Evolutionary conservation across 1,140 invertebrate species (phyloP), one percentile per base, ranked within the genome.

Genomic region (Drosophila malerkotliana): DNA sequence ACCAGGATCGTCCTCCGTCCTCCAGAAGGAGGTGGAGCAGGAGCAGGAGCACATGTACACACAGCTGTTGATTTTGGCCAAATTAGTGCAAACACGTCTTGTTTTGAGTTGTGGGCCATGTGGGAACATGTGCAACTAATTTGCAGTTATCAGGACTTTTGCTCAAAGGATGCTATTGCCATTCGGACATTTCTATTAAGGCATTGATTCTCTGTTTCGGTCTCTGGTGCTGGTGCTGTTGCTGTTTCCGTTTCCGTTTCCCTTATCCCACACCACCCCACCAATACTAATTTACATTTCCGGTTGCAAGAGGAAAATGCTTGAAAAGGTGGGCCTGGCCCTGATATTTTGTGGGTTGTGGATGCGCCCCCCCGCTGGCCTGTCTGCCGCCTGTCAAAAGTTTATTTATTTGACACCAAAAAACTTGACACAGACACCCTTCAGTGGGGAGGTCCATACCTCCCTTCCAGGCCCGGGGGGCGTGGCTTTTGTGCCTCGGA

Each of bases 61-160:
- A 66, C 83, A 88, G 83, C 83, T 88, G 83, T 83, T 88, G 85
- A 88, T 88, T 88, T 88, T 88, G 84, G 83, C 79, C 84, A 88
- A 88, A 88, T 88, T 88, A 88, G 83, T 88, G 72, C 72, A 88
- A 88, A 88, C 84, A 88, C 83, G 76, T 83, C 83, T 88, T 88
- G 84, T 88, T 88, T 88, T 77, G 67, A 79, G 71, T 78, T 79
- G 83, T 64, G 78, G 76, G 41, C 64, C 67, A 71, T 71, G 63
- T 77, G 64, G 72, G 72, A 88, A 79, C 84, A 88, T 88, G 84
- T 88, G 83, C 83, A 83, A 88, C 83, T 89, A 88, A 88, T 88
- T 88, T 88, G 57, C 84, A 83, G 76, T 61, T 79, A 71, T 63
- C 75, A 77, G 69, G 59, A 63, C 37, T 69, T 79, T 55, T 48